Evolutionary conservation across 2,113 vertebrate genomes (phyloP), one percentile per base, ranked within the genome.

Genomic region (Copsychus sechellarum): DNA sequence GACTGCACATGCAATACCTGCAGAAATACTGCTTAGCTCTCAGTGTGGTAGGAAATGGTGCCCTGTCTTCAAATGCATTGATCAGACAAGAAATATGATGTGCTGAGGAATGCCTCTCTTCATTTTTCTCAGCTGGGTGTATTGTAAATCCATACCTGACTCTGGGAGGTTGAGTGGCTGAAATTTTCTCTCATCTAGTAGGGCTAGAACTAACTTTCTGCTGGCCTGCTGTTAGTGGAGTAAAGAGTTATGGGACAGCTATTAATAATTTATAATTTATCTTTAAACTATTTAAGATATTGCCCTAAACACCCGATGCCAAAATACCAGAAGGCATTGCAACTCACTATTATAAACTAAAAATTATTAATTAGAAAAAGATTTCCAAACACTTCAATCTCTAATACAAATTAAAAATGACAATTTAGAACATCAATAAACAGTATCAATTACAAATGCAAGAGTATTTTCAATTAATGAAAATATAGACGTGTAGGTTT

Each of bases 1-100:
- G 5, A 13, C 3, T 86, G 8, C 47, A 8, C n/a, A 22, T 31
- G 16, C 10, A 61, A 50, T 0, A 0, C 31, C 26, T 85, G 17
- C 50, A 89, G 65, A 70, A 87, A 42, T 22, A n/a, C 69, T 36
- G 47, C 38, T 74, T 60, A 64, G 24, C 29, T 84, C 21, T 62
- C 28, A 25, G 38, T 19, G 54, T 50, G 51, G 47, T 74, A 47
- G 25, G 66, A 81, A 86, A 74, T 48, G 11, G 40, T 82, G 28
- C 36, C 36, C 26, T 85, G 45, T 38, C 31, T 79, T 90, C 56
- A 82, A 58, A 40, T n/a, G 12, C n/a, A 45, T 69, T 82, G 66
- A 38, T 85, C 65, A 76, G 70, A 31, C 34, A 33, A 42, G 62
- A 38, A 34, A 38, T 12, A 3, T 29, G 57, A 57, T 0, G 0